Base-by-base conservation (phyloP, 1,140 invertebrate genomes). In the Papilio glaucus region DNA sequence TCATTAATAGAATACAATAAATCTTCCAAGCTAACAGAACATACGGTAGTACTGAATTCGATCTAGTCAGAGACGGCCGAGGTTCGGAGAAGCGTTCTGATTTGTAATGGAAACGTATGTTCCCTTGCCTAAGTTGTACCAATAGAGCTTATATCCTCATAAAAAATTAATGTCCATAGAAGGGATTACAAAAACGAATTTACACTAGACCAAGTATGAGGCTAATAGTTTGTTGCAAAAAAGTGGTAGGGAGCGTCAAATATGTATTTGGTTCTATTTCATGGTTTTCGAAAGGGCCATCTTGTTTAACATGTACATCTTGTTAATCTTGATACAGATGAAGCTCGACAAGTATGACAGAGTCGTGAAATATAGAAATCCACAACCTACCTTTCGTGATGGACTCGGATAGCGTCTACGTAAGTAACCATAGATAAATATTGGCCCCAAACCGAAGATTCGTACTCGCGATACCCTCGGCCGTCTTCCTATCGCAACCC, bases 1-100 rank as follows among this genome's bases (percentile, higher is more conserved):
- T 85, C 72, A 83, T 85, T 85, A 86, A 82, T 88, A 80, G 81
- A 87, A 88, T 86, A 88, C 84, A 86, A 84, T 85, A 86, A 82
- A 85, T 84, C 82, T 87, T 85, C 84, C 80, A 82, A 85, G 80
- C 80, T 82, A 86, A 88, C 85, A 85, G 84, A 88, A 88, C 84
- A 82, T 79, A 84, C 77, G 79, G 78, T 81, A 80, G 71, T 65
- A 26, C 42, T 53, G 42, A 69, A 37, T 21, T 69, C 42, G 41
- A 37, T 24, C 67, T n/a, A 24, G 73, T 74, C 73, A 75, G 77
- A 78, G 73, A 60, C 62, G 71, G 74, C 69, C 75, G 71, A 69
- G 67, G 67, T 69, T 15, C 42, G 61, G 61, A 33, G 41, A 24
- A 13, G 21, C 21, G 13, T 26, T 65, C 49, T 57, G 24, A 26